phyloP scores from a whole-genome alignment of 2,888 invertebrate species.

The Caprella mutica region DNA sequence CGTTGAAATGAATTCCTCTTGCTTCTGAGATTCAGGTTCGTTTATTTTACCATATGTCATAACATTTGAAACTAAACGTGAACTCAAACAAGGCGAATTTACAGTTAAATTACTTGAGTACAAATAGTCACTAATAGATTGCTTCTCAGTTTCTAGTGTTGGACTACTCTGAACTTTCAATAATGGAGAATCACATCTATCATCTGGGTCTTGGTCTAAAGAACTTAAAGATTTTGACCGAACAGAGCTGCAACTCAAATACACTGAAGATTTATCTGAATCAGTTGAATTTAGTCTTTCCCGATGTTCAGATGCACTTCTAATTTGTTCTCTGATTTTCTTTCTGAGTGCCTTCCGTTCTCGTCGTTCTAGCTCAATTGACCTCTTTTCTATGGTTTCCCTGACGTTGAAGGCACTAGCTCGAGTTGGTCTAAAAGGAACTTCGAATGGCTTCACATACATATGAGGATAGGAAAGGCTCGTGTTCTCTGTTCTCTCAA shows the following conservation, averaged over 20 bases:
- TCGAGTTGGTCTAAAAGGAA: conserved; percentile 26
- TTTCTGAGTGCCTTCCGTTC: conserved; percentile 27
- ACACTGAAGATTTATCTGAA: conserved; percentile 22
- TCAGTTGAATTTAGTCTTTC: conserved; percentile 20
- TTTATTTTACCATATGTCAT: conserved; percentile 1
- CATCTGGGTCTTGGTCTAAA: conserved; percentile 29
- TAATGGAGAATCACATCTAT: conserved; percentile 29
- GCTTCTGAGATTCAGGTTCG: not conserved
- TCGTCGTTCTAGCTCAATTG: conserved; percentile 28
- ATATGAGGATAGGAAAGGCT: too few species aligned
- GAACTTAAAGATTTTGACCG: conserved; percentile 33
- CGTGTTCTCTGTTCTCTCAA: not conserved
- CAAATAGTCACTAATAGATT: conserved; percentile 28
- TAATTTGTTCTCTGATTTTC: conserved; percentile 21
- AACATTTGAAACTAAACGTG: conserved; percentile 7
- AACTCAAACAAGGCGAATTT: conserved; percentile 4
- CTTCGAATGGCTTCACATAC: conserved; percentile 31
- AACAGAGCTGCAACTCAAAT: conserved; percentile 22
- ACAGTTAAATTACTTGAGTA: conserved; percentile 18
- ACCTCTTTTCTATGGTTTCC: conserved; percentile 32
- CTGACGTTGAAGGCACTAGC: conserved; percentile 34
- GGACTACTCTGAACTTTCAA: conserved; percentile 33
- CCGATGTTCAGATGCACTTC: conserved; percentile 27
- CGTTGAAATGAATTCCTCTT: too few species aligned
- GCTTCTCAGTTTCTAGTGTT: conserved; percentile 30